phyloP scores from a whole-genome alignment of 2,113 vertebrate species.

The Erythrolamprus reginae region DNA sequence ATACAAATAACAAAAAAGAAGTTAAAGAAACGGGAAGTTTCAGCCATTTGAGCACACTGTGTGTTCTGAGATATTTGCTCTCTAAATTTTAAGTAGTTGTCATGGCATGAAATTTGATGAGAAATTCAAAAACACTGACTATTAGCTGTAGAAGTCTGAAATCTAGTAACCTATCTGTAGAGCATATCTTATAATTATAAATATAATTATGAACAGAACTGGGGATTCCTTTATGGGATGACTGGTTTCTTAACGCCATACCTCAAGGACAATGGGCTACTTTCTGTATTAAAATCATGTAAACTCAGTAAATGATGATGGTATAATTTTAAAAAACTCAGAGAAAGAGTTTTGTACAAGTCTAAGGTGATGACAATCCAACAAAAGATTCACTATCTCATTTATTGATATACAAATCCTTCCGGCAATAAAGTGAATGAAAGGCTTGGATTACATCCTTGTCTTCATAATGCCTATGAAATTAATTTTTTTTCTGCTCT shows the following conservation, averaged over 20 bases:
- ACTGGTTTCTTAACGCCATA: background rate
- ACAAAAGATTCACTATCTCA: conserved; percentile 15
- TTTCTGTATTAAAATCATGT: conserved; percentile 26
- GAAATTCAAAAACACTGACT: background rate
- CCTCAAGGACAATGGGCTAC: background rate
- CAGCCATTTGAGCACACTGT: background rate
- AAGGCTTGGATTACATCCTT: background rate
- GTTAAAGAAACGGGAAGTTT: background rate
- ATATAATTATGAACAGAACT: background rate
- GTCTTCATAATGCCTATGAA: conserved; percentile 5
- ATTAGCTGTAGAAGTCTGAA: background rate
- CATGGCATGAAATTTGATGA: background rate
- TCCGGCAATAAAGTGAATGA: background rate
- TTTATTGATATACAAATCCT: conserved; percentile 40
- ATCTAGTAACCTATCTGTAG: background rate
- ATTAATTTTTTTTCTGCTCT: conserved; percentile 11
- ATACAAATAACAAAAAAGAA: background rate
- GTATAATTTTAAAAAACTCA: conserved; percentile 13
- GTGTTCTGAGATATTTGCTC: conserved; percentile 32
- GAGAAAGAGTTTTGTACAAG: conserved; percentile 46
- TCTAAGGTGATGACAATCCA: conserved; percentile 34
- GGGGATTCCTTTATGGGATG: conserved; percentile 9
- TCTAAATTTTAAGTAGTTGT: conserved; percentile 3
- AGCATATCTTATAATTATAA: background rate
- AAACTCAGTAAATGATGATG: conserved; percentile 33